Evolutionary conservation across 2,113 vertebrate genomes (phyloP).

Genomic region (Alligator sinensis): DNA sequence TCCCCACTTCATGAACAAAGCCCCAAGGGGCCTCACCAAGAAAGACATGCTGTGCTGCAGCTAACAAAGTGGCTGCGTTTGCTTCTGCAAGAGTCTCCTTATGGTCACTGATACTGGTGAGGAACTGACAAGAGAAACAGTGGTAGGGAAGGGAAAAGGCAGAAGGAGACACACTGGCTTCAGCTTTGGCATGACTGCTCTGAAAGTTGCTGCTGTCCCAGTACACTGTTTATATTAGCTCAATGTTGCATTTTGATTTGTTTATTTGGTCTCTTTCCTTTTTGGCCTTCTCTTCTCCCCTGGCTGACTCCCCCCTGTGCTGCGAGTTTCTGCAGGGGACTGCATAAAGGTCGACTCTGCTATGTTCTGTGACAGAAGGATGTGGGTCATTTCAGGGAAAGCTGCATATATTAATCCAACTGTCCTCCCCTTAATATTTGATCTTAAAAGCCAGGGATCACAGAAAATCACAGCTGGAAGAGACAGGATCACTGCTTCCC

Average conservation of each 20-base stretch:
- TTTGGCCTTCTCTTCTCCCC: slow-evolving; percentile 11
- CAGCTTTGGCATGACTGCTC: not conserved
- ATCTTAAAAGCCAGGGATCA: not conserved
- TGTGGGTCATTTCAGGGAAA: not conserved
- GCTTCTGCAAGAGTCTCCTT: not conserved
- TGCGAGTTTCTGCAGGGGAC: not conserved
- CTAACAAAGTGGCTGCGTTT: not conserved
- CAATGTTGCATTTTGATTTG: slow-evolving; percentile 12
- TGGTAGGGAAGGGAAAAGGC: rapidly evolving
- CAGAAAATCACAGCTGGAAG: not conserved
- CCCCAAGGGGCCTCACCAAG: not conserved
- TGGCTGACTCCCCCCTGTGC: not conserved
- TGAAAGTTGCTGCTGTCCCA: not conserved
- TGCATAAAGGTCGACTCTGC: not conserved
- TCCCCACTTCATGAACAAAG: not conserved
- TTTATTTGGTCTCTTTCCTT: slow-evolving; percentile 23
- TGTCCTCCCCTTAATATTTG: not conserved
- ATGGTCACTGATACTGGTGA: not conserved
- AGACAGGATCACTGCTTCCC: not conserved
- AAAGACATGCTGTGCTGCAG: not conserved
- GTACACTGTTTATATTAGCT: slow-evolving; percentile 28
- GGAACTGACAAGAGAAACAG: not conserved
- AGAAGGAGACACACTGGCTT: not conserved
- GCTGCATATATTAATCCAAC: not conserved
- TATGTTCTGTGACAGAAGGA: not conserved